Evolutionary conservation across 1,140 invertebrate species (phyloP).

Genomic region (Pseudomyrmex cubaensis): DNA sequence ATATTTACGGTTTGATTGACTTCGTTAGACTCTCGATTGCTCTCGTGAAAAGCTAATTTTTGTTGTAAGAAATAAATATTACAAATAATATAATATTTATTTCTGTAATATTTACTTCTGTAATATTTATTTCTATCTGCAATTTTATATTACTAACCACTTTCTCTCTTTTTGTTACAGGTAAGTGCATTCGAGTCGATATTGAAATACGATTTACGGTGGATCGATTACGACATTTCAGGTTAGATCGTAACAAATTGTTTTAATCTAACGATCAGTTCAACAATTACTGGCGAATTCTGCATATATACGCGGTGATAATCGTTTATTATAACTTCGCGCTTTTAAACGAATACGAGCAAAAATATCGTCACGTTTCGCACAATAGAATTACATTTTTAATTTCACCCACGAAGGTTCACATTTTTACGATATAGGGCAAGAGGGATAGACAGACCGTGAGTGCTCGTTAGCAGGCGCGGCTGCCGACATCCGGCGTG

Average conservation of each 20-base stretch:
- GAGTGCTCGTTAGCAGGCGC: constrained; percentile 56
- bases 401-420: constrained; percentile 11
- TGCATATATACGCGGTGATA: no score
- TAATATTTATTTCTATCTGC: background rate
- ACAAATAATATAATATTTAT: background rate
- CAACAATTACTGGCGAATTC: no score
- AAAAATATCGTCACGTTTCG: background rate
- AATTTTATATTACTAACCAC: background rate
- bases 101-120: background rate
- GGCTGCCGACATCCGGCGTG: constrained; percentile 66
- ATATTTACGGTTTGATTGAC: background rate
- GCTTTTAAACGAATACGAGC: no score
- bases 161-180: constrained; percentile 64
- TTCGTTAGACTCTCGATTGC: background rate
- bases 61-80: background rate
- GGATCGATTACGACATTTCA: constrained; percentile 21
- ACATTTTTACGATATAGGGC: background rate
- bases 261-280: background rate
- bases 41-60: background rate
- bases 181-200: constrained; percentile 62
- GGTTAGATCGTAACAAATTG: constrained; percentile 22
- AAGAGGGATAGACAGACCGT: background rate
- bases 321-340: no score
- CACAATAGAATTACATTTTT: constrained; percentile 37
- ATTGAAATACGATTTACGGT: background rate